Conservation (phyloP, 2,888 invertebrate species). For the Amiota communis region DNA sequence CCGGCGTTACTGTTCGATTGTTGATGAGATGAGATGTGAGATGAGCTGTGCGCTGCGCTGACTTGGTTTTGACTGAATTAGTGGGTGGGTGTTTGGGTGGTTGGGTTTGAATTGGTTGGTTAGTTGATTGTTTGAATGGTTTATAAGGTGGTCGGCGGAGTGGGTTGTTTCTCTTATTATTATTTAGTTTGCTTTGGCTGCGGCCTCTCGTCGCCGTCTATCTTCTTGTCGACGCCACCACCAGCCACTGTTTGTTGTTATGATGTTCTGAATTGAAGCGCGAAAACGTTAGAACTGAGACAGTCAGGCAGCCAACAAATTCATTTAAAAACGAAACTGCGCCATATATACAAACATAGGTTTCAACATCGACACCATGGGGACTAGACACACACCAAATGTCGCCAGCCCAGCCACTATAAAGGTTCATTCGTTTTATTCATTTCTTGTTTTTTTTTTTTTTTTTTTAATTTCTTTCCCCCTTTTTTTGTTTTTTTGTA, state of each 20-base stretch:
- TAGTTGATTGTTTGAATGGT: background rate
- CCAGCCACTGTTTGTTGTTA: conserved; percentile 49
- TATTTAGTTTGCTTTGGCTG: conserved; percentile 57
- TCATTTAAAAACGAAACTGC: conserved; percentile 57
- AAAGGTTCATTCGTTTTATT: conserved; percentile 48
- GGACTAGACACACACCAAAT: conserved; percentile 67
- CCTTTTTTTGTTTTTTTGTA: conserved; percentile 35
- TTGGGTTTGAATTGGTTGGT: conserved; percentile 33
- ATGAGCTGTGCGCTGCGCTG: background rate
- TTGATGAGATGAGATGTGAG: conserved; percentile 5
- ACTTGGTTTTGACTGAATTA: background rate
- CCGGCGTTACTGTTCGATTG: too few species aligned
- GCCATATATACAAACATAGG: conserved; percentile 51
- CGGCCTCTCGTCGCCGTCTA: conserved; percentile 61
- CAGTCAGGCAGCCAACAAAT: conserved; percentile 65
- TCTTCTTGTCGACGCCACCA: conserved; percentile 31
- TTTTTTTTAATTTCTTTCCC: background rate
- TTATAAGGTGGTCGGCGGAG: conserved; percentile 44
- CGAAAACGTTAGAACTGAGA: conserved; percentile 53
- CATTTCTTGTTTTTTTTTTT: background rate
- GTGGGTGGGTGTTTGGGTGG: conserved; percentile 36
- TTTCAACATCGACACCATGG: conserved; percentile 67
- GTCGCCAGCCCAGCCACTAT: conserved; percentile 66
- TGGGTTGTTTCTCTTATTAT: conserved; percentile 50
- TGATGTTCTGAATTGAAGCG: conserved; percentile 46